Evolutionary conservation across 2,888 invertebrate genomes (phyloP), one percentile per base, ranked within the genome.

Genomic region (Anthophora plumipes): DNA sequence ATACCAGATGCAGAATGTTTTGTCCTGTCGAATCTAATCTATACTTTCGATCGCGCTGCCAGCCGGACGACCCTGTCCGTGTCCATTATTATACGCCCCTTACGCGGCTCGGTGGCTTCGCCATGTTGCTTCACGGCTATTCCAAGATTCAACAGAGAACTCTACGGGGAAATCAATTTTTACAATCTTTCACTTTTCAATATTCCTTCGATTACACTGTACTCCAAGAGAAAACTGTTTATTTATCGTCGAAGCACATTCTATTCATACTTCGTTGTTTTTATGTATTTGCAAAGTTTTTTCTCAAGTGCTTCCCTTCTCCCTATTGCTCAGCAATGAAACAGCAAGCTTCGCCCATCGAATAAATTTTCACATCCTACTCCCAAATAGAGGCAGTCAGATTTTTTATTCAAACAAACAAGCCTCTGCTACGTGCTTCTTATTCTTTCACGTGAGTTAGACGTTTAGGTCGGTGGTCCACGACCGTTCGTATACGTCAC

Each of bases 1-100:
- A 91, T 91, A 90, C 89, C 88, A 89, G 90, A 91, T 91, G 89
- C 88, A 81, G 86, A 77, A 83, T 75, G 87, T 86, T 86, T 87
- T 84, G 86, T 88, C 85, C 85, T 69, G 83, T 83, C 80, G 82
- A 84, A 84, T 82, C 86, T 88, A 88, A 89, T 90, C 89, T 88
- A 50, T 66, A 64, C 80, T 63, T 84, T 80, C 82, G 85, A 90
- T 90, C 89, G 81, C 82, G 76, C n/a, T 66, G 68, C 75, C 57
- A 57, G 48, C 54, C 74, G 59, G 52, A 69, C 43, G 75, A 72
- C 54, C 68, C 64, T 63, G 46, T 37, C 52, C 59, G 31, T 52
- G 39, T 74, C 73, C 64, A 52, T 59, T 81, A 77, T 80, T 69
- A 43, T 57, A 70, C 54, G 54, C 37, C 77, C 73, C 72, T 59